These are phyloP conservation scores for Junonia oenone DNA, from an alignment of 2,888 invertebrate genomes.

Conservation along the genomic window DNA sequence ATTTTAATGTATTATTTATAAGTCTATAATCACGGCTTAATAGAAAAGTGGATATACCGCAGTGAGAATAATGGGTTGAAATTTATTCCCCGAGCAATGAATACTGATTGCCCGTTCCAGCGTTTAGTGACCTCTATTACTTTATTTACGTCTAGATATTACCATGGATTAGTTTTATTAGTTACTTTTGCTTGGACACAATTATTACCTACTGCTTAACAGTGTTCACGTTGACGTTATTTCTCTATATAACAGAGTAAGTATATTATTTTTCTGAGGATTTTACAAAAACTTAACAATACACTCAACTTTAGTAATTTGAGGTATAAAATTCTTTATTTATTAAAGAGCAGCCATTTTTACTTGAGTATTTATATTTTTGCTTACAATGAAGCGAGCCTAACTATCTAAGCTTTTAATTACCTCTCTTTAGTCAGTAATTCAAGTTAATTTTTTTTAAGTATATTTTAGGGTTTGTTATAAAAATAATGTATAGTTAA, in stretches of 20 bases:
- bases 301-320: too few relatives aligned
- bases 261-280: not conserved
- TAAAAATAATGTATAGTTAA: not conserved
- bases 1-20: conserved; percentile 4
- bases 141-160: conserved; percentile 26
- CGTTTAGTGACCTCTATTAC: conserved; percentile 19
- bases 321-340: not conserved
- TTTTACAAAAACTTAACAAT: too few relatives aligned
- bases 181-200: not conserved
- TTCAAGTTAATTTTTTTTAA: not conserved
- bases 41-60: conserved; percentile 11
- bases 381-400: not conserved
- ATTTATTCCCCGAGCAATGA: conserved; percentile 33
- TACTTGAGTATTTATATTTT: not conserved
- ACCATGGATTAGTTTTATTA: conserved; percentile 5
- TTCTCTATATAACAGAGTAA: not conserved
- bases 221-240: not conserved
- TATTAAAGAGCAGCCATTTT: not conserved
- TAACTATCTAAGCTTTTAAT: not conserved
- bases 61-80: conserved; percentile 21
- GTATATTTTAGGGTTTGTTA: not conserved
- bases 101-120: conserved; percentile 23
- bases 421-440: not conserved
- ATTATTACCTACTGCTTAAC: not conserved
- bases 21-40: conserved; percentile 5